A percentile compares a stretch with the other conserved stretches of the same genome.
Evolutionary conservation across 2,797 vertebrate genomes (phyloP).

Genomic region (Neopelma chrysocephalum): DNA sequence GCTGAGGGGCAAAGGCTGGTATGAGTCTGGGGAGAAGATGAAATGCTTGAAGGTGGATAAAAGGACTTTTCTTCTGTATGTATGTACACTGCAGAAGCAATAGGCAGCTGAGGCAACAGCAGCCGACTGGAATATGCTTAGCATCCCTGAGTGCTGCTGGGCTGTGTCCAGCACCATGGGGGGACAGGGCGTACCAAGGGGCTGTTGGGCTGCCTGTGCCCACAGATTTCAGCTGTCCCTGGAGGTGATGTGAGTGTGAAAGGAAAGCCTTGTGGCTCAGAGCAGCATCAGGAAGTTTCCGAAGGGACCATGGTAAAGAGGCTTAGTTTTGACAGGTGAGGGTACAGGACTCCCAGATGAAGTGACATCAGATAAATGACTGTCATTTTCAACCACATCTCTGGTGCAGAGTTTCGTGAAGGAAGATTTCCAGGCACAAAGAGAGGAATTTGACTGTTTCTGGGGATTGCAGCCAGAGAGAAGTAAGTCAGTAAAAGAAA

Average conservation of each 20-base stretch:
- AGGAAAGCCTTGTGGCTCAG: not conserved
- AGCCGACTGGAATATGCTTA: not conserved
- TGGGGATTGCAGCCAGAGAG: not conserved
- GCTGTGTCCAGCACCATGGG: not conserved
- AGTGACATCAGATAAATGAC: slow-evolving; percentile 25
- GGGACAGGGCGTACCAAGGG: accelerated
- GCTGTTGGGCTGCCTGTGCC: not conserved
- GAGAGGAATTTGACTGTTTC: not conserved
- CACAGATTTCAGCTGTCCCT: accelerated
- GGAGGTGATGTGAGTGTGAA: not conserved
- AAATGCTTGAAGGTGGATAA: slow-evolving; percentile 1
- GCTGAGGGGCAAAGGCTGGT: not conserved
- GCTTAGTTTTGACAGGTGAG: slow-evolving; percentile 37
- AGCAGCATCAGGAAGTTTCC: not conserved
- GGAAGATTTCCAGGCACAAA: not conserved
- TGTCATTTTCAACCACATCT: slow-evolving; percentile 3
- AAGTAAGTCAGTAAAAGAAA: not conserved
- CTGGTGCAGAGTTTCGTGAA: not conserved
- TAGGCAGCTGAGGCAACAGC: not conserved
- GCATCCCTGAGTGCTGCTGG: not conserved
- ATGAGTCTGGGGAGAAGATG: not conserved
- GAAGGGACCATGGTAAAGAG: not conserved
- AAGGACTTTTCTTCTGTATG: not conserved
- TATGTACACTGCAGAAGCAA: not conserved
- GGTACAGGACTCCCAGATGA: not conserved